Evolutionary conservation across 1,140 invertebrate species (phyloP), one percentile per base, ranked within the genome.

Genomic region (Papilio xuthus): DNA sequence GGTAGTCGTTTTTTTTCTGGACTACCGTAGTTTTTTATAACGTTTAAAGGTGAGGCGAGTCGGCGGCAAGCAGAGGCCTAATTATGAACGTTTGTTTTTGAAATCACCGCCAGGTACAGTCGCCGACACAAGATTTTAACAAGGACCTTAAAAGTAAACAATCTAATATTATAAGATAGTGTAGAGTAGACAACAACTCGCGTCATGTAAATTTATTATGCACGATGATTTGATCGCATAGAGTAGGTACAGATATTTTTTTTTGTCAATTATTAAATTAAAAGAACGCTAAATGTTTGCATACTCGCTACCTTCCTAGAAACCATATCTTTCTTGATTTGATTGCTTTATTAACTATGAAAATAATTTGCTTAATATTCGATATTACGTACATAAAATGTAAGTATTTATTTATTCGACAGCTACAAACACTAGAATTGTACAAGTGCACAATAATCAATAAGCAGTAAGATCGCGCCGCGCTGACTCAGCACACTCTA

Each of bases 71-170:
- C 83, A 83, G 80, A 81, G 83, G 86, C 85, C 87, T 93, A 93
- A 93, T 93, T 92, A 93, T 81, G 83, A 85, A 84, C 88, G 90
- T 93, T 93, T 92, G 90, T 93, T 92, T 93, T 93, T 90, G 86
- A 89, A 89, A 92, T 89, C 85, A 86, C 87, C 88, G 86, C 85
- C 82, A 32, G 80, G 86, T 88, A 90, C 85, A 84, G 77, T 85
- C 85, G 79, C 60, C 80, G 81, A 84, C 82, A 83, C 80, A 88
- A 83, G 79, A 77, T 47, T 73, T 85, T 73, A 73, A 73, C 42
- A 26, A 73, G 42, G 9, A 12, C 2, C 37, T 73, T 23, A 47
- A 60, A 26, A 60, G 20, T 44, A 72, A 72, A 72, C 71, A 44
- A 42, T 20, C 41, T 41, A 72, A 72, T 44, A 72, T 44, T 44